Conservation (phyloP, 2,888 invertebrate genomes). For the Carterocephalus palaemon region DNA sequence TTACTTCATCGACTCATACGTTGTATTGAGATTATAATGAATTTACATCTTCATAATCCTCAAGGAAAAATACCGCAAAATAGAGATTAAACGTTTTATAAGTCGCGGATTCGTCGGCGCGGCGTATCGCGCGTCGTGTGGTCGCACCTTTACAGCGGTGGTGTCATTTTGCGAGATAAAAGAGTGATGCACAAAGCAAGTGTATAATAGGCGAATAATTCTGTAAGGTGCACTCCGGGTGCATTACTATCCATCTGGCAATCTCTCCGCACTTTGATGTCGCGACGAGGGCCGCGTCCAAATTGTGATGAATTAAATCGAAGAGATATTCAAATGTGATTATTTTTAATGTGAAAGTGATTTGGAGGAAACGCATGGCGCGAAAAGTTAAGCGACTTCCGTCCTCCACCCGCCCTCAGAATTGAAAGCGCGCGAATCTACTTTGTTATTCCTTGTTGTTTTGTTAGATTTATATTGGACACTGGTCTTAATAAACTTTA, state of each 20-base stretch:
- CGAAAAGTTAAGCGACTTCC: slow-evolving; percentile 20
- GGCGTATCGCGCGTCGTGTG: slow-evolving; percentile 40
- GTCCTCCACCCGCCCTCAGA: slow-evolving; percentile 1
- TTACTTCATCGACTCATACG: too few relatives aligned
- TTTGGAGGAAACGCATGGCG: slow-evolving; percentile 16
- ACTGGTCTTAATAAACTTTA: too few relatives aligned
- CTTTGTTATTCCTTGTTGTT: background rate
- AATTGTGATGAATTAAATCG: slow-evolving; percentile 23
- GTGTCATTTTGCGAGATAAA: slow-evolving; percentile 58
- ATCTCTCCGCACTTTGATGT: slow-evolving; percentile 36
- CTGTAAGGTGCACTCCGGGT: slow-evolving; percentile 52
- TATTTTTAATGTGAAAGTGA: slow-evolving; percentile 22
- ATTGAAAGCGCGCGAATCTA: slow-evolving; percentile 8
- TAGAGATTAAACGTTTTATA: too few relatives aligned
- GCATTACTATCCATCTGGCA: slow-evolving; percentile 67
- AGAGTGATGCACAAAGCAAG: slow-evolving; percentile 67
- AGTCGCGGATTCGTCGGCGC: too few relatives aligned
- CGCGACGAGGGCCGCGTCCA: slow-evolving; percentile 21
- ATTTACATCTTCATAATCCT: too few relatives aligned
- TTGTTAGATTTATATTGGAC: too few relatives aligned
- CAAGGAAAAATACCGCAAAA: too few relatives aligned
- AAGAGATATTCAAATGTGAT: slow-evolving; percentile 24
- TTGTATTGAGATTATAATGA: too few relatives aligned
- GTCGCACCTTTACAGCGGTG: slow-evolving; percentile 36
- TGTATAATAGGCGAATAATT: slow-evolving; percentile 74